Base-by-base conservation (phyloP, 2,888 invertebrate genomes). In the Polydrusus tereticollis region DNA sequence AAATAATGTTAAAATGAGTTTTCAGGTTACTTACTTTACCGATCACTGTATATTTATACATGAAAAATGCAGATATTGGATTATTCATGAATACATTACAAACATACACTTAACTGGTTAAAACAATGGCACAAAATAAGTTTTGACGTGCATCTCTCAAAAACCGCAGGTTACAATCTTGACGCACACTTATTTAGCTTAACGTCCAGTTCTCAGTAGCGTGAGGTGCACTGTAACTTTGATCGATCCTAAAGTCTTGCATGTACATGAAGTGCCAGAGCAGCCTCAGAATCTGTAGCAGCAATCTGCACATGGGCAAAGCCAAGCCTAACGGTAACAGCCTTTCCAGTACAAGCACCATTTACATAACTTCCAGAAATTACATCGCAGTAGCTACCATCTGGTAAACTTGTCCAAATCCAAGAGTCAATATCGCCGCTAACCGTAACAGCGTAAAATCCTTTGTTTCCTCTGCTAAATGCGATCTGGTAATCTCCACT, bases 301-400 rank as follows among this genome's bases (percentile, higher is more conserved):
- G 86, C 82, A 10, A 93, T 83, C 50, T 83, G 77, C 69, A 94
- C 88, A 58, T 85, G 81, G 0, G 91, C 92, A 0, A 84, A 85
- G 0, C 92, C 91, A 7, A 80, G 79, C 14, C 87, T 88, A 0
- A 94, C 94, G 0, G 81, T 86, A 2, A 94, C 83, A 0, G 85
- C 83, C 77, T 89, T 90, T 26, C 94, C 94, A 0, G 92, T 90
- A 80, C 94, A 94, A 0, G 80, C 79, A 67, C 87, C 89, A 69
- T 88, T 85, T 0, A 80, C 86, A 18, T 85, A 41, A 43, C 92
- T 69, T 0, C 95, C 95, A 4, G 93, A 92, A 75, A 95, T 93
- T 21, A 96, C 88, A 83, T 97, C 96, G 82, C 96, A 96, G 85
- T 97, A 97, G 0, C 80, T 87, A 36, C 96, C 96, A 52, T 90